These are phyloP conservation scores for Drosophila sechellia DNA, from an alignment of 1,140 invertebrate genomes.

Conservation along the genomic window DNA sequence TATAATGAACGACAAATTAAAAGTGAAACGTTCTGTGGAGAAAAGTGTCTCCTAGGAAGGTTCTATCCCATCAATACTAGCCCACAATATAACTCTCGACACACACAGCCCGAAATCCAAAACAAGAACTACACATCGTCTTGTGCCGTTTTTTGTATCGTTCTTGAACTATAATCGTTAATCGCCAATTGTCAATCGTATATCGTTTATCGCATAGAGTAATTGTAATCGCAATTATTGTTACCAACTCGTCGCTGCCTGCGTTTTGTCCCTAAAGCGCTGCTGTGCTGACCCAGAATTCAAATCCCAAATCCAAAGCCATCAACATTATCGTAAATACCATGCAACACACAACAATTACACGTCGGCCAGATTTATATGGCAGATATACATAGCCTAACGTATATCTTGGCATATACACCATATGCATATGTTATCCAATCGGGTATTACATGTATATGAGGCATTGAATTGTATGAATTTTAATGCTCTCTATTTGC, in stretches of 20 bases:
- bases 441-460: slow-evolving; percentile 15
- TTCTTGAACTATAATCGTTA: slow-evolving; percentile 4
- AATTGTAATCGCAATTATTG: slow-evolving; percentile 16
- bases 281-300: slow-evolving; percentile 39
- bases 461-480: slow-evolving; percentile 44
- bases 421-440: not conserved
- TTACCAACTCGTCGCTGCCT: slow-evolving; percentile 25
- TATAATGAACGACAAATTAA: slow-evolving; percentile 83
- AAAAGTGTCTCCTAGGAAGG: slow-evolving; percentile 81
- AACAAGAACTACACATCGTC: not conserved
- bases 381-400: not conserved
- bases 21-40: slow-evolving; percentile 82
- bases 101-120: not conserved
- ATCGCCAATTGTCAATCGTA: slow-evolving; percentile 12
- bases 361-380: slow-evolving; percentile 45
- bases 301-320: not conserved
- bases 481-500: slow-evolving; percentile 80
- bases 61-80: slow-evolving; percentile 7
- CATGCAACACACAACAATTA: not conserved
- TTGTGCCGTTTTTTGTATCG: slow-evolving; percentile 7
- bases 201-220: slow-evolving; percentile 20
- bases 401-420: slow-evolving; percentile 1
- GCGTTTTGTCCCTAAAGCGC: slow-evolving; percentile 11
- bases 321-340: not conserved
- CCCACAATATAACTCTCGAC: slow-evolving; percentile 2